Conservation (phyloP, 1,140 invertebrate genomes). For the Neotoxoptera formosana region DNA sequence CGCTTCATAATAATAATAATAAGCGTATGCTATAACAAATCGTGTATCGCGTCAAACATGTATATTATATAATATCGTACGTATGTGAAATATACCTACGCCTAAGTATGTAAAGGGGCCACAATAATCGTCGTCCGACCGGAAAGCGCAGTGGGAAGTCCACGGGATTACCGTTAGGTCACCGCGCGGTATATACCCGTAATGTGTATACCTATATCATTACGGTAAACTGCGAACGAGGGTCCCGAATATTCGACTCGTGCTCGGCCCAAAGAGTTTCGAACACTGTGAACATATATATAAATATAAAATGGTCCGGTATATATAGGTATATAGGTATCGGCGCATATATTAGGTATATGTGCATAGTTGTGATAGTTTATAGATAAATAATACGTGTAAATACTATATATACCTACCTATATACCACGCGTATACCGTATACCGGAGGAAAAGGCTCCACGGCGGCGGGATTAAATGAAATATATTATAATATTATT, state of each 20-base stretch:
- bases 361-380: background rate
- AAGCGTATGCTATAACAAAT: background rate
- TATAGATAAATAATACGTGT: background rate
- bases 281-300: background rate
- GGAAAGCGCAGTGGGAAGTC: background rate
- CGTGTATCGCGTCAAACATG: background rate
- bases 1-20: background rate
- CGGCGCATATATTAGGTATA: no score
- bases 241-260: background rate
- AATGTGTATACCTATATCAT: background rate
- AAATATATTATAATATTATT: background rate
- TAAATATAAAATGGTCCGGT: background rate
- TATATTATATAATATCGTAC: background rate
- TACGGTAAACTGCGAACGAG: background rate
- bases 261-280: background rate
- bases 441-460: background rate
- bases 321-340: background rate
- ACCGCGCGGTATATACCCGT: background rate
- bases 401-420: no score
- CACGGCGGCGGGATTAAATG: background rate
- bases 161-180: background rate
- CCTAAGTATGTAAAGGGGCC: background rate
- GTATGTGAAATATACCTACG: background rate
- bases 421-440: no score
- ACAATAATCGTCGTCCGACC: background rate